Percentiles rank a stretch among this genome's conserved stretches.
These are phyloP conservation scores for Amphiura filiformis DNA, from an alignment of 35 echinoderm and acorn worm species.

Conservation along the genomic window DNA sequence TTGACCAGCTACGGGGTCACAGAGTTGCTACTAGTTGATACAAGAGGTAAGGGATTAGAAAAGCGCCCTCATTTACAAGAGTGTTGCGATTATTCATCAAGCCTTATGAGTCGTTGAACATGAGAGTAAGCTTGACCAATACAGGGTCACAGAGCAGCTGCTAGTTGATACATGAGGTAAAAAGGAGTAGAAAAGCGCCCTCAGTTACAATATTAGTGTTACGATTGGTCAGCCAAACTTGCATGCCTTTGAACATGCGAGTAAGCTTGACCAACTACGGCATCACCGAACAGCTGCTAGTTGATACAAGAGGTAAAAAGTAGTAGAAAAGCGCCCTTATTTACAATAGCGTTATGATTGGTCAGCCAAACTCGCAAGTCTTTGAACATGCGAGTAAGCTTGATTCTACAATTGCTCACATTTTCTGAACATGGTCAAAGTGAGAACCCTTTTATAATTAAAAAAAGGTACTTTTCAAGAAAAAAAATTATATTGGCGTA, in stretches of 20 bases:
- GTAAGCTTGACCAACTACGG: conserved; percentile 55
- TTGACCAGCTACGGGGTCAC: conserved; percentile 58
- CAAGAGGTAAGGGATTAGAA: conserved; percentile 49
- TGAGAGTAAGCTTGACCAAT: conserved; percentile 43
- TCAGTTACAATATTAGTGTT: too few species aligned
- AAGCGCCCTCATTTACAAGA: too few species aligned
- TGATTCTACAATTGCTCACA: too few species aligned
- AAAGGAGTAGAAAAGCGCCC: too few species aligned
- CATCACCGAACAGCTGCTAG: conserved; percentile 55
- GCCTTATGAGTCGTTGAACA: conserved; percentile 44
- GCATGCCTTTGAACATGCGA: conserved; percentile 42
- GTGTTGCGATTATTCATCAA: conserved; percentile 45
- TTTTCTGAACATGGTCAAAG: too few species aligned
- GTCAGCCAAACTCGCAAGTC: conserved; percentile 39
- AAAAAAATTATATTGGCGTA: too few species aligned
- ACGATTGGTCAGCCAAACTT: conserved; percentile 42
- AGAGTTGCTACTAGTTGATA: conserved; percentile 64
- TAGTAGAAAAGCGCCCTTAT: too few species aligned
- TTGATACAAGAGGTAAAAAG: conserved; percentile 58
- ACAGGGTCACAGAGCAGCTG: conserved; percentile 61
- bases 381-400: conserved; percentile 47
- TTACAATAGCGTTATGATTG: conserved; percentile 42
- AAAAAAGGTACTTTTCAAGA: too few species aligned
- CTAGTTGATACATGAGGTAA: too few species aligned
- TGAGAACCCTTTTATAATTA: too few species aligned